Base-by-base conservation (phyloP, 2,797 vertebrate genomes). In the Coilia nasus region DNA sequence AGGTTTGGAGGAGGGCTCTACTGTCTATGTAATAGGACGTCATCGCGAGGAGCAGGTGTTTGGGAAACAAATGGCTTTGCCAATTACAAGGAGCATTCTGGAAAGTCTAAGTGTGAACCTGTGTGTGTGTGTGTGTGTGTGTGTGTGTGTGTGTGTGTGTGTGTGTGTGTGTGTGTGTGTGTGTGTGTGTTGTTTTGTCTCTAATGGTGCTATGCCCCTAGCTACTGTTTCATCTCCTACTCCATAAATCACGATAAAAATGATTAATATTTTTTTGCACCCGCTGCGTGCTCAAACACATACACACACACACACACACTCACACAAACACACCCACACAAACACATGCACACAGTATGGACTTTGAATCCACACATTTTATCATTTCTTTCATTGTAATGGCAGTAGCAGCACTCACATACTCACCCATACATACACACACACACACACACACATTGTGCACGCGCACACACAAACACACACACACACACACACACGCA, bases 401-500 rank as follows among this genome's bases (percentile, higher is more conserved):
- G 62, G 2, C 23, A 64, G 62, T 23, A 64, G 62, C 23, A 25
- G 62, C 67, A 35, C 67, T 17, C 31, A 41, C 67, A 75, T 41
- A 75, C 62, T 28, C 23, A 67, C 23, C 23, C n/a, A n/a, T 0
- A n/a, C 60, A 23, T 10, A 64, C 46, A 82, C 56, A 62, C 82
- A 83, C 41, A 17, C 41, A 47, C 5, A 28, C 64, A 71, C 25
- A 35, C 64, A 71, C 46, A 54, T 83, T 78, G 86, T 85, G 86
- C 71, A 82, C 56, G 44, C 82, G 64, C 41, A 17, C 41, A 47
- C 5, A 60, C 59, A 25, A 31, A 60, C 31, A 64, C 57, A 21
- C 82, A 67, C 59, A 25, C 62, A 64, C 23, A 64, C 23, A 89
- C 83, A 84, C 90, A 90, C 93, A 90, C 92, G 91, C 91, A 86